Conservation (phyloP, 1,140 invertebrate species). For the Pemphigus obesinymphae region DNA sequence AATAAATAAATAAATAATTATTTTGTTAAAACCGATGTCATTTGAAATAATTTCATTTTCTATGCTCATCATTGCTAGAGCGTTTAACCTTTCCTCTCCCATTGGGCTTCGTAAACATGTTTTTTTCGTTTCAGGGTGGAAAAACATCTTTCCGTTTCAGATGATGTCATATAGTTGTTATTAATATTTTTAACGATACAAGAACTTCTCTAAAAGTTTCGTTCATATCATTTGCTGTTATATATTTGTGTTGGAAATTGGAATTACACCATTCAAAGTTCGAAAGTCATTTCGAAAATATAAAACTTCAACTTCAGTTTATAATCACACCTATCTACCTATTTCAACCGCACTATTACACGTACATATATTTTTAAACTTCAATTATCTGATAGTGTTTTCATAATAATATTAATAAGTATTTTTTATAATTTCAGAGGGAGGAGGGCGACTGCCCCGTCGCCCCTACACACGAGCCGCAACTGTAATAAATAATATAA, state of each 20-base stretch:
- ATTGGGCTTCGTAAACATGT: constrained; percentile 43
- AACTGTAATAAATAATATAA: no score
- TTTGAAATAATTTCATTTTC: background rate
- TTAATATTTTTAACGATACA: constrained; percentile 45
- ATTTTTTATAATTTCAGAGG: no score
- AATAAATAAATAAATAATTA: background rate
- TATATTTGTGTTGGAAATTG: background rate
- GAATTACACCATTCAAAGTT: background rate
- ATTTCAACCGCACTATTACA: no score
- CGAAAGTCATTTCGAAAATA: background rate
- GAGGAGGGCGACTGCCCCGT: no score
- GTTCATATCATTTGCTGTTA: constrained; percentile 34
- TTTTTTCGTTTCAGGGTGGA: constrained; percentile 45
- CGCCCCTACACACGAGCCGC: no score
- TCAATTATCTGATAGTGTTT: no score
- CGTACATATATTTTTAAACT: no score
- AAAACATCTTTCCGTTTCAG: constrained; percentile 44
- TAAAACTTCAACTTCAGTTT: background rate
- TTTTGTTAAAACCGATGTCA: background rate
- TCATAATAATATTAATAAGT: no score
- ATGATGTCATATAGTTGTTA: constrained; percentile 45
- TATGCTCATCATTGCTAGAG: constrained; percentile 23
- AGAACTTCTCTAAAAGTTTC: constrained; percentile 44
- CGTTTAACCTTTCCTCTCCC: constrained; percentile 42
- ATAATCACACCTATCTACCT: no score